phyloP scores from a whole-genome alignment of 2,888 invertebrate genomes.

The Drosophila nr. perissopoda region DNA sequence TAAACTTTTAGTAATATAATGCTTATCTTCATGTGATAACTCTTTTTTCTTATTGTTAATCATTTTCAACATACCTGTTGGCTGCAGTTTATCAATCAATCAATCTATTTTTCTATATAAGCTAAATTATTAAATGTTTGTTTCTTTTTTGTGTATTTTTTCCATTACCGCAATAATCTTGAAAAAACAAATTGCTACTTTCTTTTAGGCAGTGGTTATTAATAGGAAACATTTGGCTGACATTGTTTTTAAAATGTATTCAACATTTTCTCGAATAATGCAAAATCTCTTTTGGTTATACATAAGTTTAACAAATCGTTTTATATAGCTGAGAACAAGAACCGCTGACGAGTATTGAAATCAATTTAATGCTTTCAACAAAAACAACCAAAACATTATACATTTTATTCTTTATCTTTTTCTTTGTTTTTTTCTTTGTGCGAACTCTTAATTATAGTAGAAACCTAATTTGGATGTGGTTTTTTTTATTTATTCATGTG shows the following conservation, averaged over 20 bases:
- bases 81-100: conserved; percentile 83
- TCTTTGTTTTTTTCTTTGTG: conserved; percentile 40
- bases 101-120: conserved; percentile 43
- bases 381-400: conserved; percentile 52
- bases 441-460: conserved; percentile 48
- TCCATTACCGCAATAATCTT: conserved; percentile 10
- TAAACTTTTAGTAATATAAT: background rate
- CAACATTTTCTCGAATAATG: conserved; percentile 40
- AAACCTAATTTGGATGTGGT: conserved; percentile 43
- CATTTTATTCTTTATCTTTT: conserved; percentile 47
- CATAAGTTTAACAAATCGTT: conserved; percentile 12
- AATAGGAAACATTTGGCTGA: conserved; percentile 24
- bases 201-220: conserved; percentile 11
- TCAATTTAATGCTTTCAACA: conserved; percentile 25
- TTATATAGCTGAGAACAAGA: conserved; percentile 24
- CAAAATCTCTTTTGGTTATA: conserved; percentile 30
- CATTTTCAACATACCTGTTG: conserved; percentile 78
- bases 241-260: conserved; percentile 41
- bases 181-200: conserved; percentile 14
- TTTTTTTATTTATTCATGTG: conserved; percentile 41
- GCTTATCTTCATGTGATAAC: background rate
- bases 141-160: conserved; percentile 2
- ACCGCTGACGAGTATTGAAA: conserved; percentile 12
- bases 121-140: conserved; percentile 10
- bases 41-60: conserved; percentile 7